Base-by-base conservation (phyloP, 2,797 vertebrate species). In the Arctocebus calabarensis region DNA sequence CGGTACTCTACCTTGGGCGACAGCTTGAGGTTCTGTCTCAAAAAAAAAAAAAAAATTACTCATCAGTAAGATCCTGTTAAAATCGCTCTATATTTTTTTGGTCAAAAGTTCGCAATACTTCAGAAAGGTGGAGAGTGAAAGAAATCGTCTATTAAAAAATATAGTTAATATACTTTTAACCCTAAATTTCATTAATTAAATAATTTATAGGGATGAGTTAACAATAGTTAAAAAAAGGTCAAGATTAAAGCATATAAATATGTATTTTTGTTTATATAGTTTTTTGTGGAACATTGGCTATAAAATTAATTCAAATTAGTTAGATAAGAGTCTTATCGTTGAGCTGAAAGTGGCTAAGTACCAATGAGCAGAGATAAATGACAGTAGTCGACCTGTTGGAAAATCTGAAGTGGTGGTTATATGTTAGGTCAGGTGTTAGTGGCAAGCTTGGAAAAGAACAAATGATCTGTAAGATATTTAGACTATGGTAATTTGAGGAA, bases 241-340 rank as follows among this genome's bases (percentile, higher is more conserved):
- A 66, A 87, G n/a, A 81, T 86, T 77, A 77, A 94, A 83, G 48
- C 2, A 13, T 37, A 40, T 55, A 64, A 62, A 45, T 61, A 64
- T 68, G 37, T 48, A 75, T 92, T 92, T 95, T 89, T 32, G 70
- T 90, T 90, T 61, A 43, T 11, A 25, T 27, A 74, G 34, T 86
- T 94, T 73, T 45, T 81, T 79, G 2, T 81, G 70, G 90, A 91
- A 95, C 40, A 20, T 57, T 90, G 81, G 59, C 77, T 91, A 74
- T 70, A 88, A 90, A 89, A 92, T 84, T 70, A 91, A 86, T 70
- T 96, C 16, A 59, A 37, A 83, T 81, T 92, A 29, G n/a, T 70
- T 88, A 68, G 62, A 57, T 59, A 83, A 61, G 48, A 62, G 48
- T 48, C 25, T 85, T 62, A 74, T 78, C 43, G 87, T 37, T 82